Evolutionary conservation across 2,113 vertebrate genomes (phyloP).

Genomic region (Rhabdomys dilectus): DNA sequence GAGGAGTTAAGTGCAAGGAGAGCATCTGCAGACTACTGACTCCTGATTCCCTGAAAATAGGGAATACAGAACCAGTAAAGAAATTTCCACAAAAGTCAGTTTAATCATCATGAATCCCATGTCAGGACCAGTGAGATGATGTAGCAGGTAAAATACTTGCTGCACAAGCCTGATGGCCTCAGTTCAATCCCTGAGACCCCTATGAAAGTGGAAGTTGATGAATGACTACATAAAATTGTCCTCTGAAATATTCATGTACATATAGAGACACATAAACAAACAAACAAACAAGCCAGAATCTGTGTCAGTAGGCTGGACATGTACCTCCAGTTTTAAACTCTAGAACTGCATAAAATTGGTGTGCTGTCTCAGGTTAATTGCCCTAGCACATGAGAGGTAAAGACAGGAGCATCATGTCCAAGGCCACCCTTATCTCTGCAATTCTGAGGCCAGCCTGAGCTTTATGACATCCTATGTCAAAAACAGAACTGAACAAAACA

Average conservation of each 20-base stretch:
- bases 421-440: background rate
- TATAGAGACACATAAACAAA: background rate
- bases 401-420: background rate
- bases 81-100: background rate
- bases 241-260: background rate
- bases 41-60: background rate
- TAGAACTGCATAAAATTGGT: background rate
- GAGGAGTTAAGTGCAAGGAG: background rate
- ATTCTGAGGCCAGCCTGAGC: background rate
- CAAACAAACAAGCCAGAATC: background rate
- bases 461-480: background rate
- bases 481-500: background rate
- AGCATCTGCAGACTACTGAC: background rate
- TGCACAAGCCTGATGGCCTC: background rate
- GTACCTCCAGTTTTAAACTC: background rate
- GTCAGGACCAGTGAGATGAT: background rate
- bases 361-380: background rate
- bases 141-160: background rate
- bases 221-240: background rate
- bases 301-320: background rate
- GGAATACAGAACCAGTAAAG: background rate
- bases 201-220: background rate
- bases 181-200: background rate
- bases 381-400: background rate
- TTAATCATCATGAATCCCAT: background rate